Evolutionary conservation across 2,888 invertebrate genomes (phyloP), one percentile per base, ranked within the genome.

Genomic region (Himalopsyche kuldschensis): DNA sequence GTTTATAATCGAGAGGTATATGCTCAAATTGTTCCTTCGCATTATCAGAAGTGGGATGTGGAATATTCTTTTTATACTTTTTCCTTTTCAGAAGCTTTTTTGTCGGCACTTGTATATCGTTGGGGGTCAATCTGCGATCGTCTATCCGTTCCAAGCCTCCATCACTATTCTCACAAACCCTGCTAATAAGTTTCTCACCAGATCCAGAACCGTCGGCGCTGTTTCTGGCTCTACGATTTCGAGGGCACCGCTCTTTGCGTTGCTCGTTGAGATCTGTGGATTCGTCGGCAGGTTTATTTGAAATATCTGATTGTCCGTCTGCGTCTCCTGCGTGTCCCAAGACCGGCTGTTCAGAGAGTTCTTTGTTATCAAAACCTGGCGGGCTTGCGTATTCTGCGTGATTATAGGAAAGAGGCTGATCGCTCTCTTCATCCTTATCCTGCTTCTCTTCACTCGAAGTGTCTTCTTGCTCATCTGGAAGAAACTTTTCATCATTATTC

Each of bases 11-110:
- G 79, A 90, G 87, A 5, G 92, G 92, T 84, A 91, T 90, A 87
- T 91, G 89, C 89, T 92, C 91, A 88, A 92, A 91, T 85, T 91
- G 89, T 88, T 91, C 89, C 88, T 91, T 91, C 1, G 91, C 88
- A 85, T 91, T 89, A 82, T 82, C 88, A 76, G 88, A 83, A n/a
- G 81, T 87, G 77, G 81, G 87, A 83, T 86, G 82, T 80, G 86
- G 82, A 84, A 88, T 88, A 75, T 89, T 87, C 87, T 89, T 85
- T 41, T 89, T 83, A 30, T 3, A 75, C 89, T 82, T 89, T 87
- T 80, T 89, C 87, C 85, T 89, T 88, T 24, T 89, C 81, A 80
- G 89, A 87, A 86, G 89, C 87, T 87, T 87, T 79, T 55, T 79
- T 4, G 24, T 82, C 41, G 15, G 31, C 75, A 48, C 63, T 88